Evolutionary conservation across 1,140 invertebrate genomes (phyloP).

Genomic region (Vanessa tameamea): DNA sequence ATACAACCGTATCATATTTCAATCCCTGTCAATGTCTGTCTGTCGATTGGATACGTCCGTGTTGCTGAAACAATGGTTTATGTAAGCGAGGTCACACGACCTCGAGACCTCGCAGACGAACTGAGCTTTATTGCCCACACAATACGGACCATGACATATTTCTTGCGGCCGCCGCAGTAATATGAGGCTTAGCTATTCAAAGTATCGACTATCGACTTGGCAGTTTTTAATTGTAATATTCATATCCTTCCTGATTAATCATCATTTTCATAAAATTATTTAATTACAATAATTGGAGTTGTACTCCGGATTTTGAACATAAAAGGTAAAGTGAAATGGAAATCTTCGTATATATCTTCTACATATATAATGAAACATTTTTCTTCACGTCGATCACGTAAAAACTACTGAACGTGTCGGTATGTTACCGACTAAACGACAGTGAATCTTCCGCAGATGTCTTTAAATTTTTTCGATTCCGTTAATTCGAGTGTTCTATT

Average conservation of each 20-base stretch:
- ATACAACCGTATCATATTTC: constrained; percentile 9
- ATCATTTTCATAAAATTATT: too few species aligned
- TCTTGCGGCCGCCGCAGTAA: background rate
- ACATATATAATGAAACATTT: too few species aligned
- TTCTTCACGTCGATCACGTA: too few species aligned
- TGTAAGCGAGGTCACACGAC: constrained; percentile 15
- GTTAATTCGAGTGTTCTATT: too few species aligned
- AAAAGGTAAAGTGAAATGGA: too few species aligned
- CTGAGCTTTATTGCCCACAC: background rate
- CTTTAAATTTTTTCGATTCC: too few species aligned
- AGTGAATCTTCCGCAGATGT: too few species aligned
- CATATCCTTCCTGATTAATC: background rate
- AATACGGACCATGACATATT: background rate
- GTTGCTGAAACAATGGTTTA: constrained; percentile 23
- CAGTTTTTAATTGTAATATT: background rate
- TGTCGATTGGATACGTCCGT: constrained; percentile 9
- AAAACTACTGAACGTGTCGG: too few species aligned
- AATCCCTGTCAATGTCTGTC: background rate
- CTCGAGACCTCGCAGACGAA: background rate
- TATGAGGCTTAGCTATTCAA: background rate
- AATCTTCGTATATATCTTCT: too few species aligned
- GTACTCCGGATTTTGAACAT: too few species aligned
- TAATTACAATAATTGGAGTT: too few species aligned
- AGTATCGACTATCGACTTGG: constrained; percentile 4
- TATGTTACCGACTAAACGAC: too few species aligned